Evolutionary conservation across 2,113 vertebrate genomes (phyloP), one percentile per base, ranked within the genome.

Genomic region (Planiliza haematocheilus): DNA sequence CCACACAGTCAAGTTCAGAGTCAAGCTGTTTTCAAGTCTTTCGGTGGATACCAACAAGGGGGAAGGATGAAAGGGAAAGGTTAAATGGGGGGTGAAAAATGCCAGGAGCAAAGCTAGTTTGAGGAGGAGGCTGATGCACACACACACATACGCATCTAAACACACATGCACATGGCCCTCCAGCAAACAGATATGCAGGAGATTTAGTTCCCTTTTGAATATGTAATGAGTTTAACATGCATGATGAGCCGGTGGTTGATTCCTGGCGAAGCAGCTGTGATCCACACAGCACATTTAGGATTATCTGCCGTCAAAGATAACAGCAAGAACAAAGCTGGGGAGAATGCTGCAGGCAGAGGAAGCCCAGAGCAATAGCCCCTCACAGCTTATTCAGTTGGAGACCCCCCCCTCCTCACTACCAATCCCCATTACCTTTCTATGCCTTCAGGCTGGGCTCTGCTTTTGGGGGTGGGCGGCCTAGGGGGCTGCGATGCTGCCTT

Each of bases 231-330:
- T 90, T 90, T 91, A 89, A 76, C 78, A 67, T 78, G 76, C 71
- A 34, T 53, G 75, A 84, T 87, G 89, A 91, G 84, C 84, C 6
- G 73, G 7, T 77, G 84, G 85, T 80, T 87, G 74, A 81, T 82
- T 88, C 81, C 65, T 73, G 71, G 82, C 10, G 37, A 82, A 77
- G 88, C 84, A 87, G 83, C 84, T 82, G 79, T 87, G 82, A 86
- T 89, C 75, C 70, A 77, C 2, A 45, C 70, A 48, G 69, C 77
- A 75, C 74, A 74, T 81, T 79, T 46, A 79, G 84, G 86, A 89
- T 92, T 87, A 91, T 92, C 89, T 89, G 77, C 74, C 48, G 11
- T 72, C 46, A 30, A 79, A 91, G 93, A 93, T 91, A 93, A 92
- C 83, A 67, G 49, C 62, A 68, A 75, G 84, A 90, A 91, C 89